Evolutionary conservation across 2,113 vertebrate species (phyloP).

Genomic region (Chauna torquata): DNA sequence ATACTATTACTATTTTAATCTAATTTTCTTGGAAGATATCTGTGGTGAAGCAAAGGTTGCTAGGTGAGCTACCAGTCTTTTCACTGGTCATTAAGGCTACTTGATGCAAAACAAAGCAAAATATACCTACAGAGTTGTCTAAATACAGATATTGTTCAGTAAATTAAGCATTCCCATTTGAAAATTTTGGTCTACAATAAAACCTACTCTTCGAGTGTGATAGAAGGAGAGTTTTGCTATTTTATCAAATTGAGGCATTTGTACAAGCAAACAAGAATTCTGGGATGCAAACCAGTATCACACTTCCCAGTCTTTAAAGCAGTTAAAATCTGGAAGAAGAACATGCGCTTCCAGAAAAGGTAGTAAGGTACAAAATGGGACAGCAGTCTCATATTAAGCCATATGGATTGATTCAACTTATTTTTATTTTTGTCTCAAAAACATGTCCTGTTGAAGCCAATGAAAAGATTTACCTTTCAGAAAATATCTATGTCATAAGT

Average conservation of each 20-base stretch:
- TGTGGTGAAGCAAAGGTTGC: not conserved
- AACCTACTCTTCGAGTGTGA: not conserved
- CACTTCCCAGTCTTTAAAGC: not conserved
- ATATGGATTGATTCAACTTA: not conserved
- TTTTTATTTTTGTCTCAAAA: not conserved
- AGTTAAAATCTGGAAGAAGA: not conserved
- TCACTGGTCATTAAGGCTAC: not conserved
- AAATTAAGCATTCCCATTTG: not conserved
- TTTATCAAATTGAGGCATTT: not conserved
- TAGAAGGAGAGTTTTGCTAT: not conserved
- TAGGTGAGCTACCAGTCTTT: not conserved
- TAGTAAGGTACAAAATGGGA: not conserved
- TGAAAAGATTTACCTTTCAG: not conserved
- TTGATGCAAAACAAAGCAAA: not conserved
- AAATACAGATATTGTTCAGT: not conserved
- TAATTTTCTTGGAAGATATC: not conserved
- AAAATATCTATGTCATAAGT: not conserved
- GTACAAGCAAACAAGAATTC: not conserved
- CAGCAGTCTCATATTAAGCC: not conserved
- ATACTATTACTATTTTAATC: not conserved
- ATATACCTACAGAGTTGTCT: not conserved
- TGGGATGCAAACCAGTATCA: not conserved
- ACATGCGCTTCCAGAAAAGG: not conserved
- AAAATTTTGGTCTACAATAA: not conserved
- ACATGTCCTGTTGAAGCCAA: not conserved